A percentile compares a stretch with the other conserved stretches of the same genome.
Evolutionary conservation across 37 sponge, comb jelly and placozoan species (phyloP).

Genomic region (Tethya wilhelma): DNA sequence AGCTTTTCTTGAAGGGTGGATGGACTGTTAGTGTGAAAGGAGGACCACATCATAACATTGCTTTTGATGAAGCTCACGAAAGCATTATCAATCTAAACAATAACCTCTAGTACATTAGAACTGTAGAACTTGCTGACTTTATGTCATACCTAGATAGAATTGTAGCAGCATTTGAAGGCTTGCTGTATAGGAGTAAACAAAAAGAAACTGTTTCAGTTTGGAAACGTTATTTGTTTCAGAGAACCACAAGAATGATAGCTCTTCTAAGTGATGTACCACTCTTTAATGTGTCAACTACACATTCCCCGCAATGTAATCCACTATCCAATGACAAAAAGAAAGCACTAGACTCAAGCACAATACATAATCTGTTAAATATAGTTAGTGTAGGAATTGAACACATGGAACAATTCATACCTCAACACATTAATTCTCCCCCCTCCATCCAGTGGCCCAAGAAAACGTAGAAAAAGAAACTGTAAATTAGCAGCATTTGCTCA

Average conservation of each 20-base stretch:
- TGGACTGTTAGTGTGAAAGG: constrained; percentile 25
- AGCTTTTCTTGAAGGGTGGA: neutral
- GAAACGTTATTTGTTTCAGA: neutral
- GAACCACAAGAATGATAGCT: neutral
- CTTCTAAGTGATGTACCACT: neutral
- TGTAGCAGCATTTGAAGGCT: neutral
- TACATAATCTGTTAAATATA: neutral
- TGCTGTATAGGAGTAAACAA: neutral
- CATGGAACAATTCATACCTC: neutral
- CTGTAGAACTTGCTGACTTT: constrained; percentile 11
- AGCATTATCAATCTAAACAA: constrained; percentile 5
- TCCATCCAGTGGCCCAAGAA: neutral
- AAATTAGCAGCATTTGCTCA: neutral
- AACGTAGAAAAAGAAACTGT: neutral
- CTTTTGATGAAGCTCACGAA: constrained; percentile 27
- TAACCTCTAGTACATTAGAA: too few relatives aligned
- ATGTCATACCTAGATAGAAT: constrained; percentile 21
- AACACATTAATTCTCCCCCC: neutral
- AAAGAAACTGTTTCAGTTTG: neutral
- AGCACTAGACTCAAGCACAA: neutral
- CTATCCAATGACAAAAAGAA: constrained; percentile 1
- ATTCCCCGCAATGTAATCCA: neutral
- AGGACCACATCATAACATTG: neutral
- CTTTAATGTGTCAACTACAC: neutral
- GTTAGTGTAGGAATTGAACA: neutral